Conservation (phyloP, 2,113 vertebrate species). For the Dicrurus megarhynchus region DNA sequence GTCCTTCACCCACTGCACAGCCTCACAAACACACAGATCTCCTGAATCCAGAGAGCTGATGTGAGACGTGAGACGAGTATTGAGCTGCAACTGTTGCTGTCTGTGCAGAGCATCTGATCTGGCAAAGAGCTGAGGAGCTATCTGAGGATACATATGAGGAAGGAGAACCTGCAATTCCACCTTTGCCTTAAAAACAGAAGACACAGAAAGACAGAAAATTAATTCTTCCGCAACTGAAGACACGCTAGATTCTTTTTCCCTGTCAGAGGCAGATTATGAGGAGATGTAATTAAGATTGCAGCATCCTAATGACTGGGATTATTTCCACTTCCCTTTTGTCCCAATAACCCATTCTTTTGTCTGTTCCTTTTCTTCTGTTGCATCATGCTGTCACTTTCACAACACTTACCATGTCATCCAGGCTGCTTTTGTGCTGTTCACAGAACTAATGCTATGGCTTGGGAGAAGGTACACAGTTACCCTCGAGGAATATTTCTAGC, state of each 20-base stretch:
- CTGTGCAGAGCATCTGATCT: constrained; percentile 68
- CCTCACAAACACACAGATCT: constrained; percentile 67
- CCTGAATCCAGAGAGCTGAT: constrained; percentile 65
- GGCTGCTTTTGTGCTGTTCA: background rate
- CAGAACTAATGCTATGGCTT: background rate
- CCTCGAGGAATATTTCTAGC: background rate
- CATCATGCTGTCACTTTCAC: background rate
- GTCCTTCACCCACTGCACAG: constrained; percentile 77
- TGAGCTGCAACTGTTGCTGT: constrained; percentile 74
- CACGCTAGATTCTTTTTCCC: background rate
- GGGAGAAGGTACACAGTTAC: background rate
- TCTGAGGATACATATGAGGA: constrained; percentile 70
- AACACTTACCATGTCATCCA: background rate
- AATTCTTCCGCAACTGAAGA: background rate
- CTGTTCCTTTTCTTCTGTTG: background rate
- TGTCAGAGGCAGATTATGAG: background rate
- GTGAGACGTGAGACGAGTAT: constrained; percentile 61
- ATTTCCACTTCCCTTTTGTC: background rate
- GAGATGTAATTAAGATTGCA: background rate
- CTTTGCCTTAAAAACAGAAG: constrained; percentile 63
- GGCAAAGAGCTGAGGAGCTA: constrained; percentile 70
- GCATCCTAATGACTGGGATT: background rate
- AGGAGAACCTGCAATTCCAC: constrained; percentile 74
- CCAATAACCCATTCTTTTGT: background rate
- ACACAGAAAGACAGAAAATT: background rate